phyloP scores from a whole-genome alignment of 2,888 invertebrate genomes.

The Orthosia cruda region DNA sequence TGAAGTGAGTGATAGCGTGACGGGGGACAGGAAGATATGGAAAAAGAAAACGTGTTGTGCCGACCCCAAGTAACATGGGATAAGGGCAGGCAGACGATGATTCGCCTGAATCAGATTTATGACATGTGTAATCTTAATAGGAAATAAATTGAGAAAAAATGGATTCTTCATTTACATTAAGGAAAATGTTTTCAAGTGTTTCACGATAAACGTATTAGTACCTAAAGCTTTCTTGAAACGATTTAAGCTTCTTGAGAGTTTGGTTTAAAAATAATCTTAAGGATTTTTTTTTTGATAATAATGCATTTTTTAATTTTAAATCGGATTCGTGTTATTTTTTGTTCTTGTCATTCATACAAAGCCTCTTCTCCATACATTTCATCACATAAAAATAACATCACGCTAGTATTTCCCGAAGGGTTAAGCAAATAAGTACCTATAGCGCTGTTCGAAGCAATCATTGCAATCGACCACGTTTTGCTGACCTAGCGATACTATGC shows the following conservation, averaged over 20 bases:
- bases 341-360: not conserved
- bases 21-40: no score
- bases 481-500: no score
- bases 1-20: no score
- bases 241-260: constrained; percentile 17
- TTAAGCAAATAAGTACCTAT: no score
- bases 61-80: no score
- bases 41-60: no score
- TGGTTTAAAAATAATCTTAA: constrained; percentile 40
- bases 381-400: not conserved
- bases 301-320: constrained; percentile 9
- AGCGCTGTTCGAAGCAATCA: no score
- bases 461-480: no score
- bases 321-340: not conserved
- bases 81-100: no score
- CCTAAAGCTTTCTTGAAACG: constrained; percentile 48
- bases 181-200: constrained; percentile 40
- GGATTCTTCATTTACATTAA: constrained; percentile 13
- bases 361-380: not conserved
- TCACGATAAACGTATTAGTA: constrained; percentile 13
- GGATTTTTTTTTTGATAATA: constrained; percentile 2
- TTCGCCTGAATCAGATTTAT: not conserved
- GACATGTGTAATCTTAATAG: not conserved
- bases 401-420: no score
- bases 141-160: constrained; percentile 38